Evolutionary conservation across 2,797 vertebrate genomes (phyloP).

Genomic region (Acipenser ruthenus): DNA sequence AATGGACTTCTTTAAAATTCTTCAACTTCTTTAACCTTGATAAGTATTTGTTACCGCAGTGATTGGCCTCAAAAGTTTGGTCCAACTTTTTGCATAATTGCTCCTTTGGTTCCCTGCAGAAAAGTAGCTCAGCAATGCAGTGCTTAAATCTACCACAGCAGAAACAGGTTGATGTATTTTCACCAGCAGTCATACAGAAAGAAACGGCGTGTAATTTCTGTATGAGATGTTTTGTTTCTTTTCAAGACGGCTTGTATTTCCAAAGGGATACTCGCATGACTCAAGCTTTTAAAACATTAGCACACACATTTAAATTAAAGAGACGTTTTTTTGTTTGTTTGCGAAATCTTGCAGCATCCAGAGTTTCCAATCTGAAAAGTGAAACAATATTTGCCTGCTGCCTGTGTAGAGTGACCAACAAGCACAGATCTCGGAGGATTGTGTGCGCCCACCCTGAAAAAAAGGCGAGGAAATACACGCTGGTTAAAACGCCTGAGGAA

Average conservation of each 20-base stretch:
- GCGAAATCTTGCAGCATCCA: slow-evolving; percentile 10
- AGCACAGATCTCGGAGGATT: slow-evolving; percentile 12
- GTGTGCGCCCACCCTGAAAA: slow-evolving; percentile 10
- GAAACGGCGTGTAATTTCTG: neutral
- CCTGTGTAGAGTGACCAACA: slow-evolving; percentile 2
- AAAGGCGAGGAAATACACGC: slow-evolving; percentile 19
- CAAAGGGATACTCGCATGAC: neutral
- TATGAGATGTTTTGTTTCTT: neutral
- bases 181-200: neutral
- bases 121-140: slow-evolving; percentile 10
- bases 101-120: neutral
- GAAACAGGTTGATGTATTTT: slow-evolving; percentile 19
- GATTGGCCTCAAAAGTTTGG: slow-evolving; percentile 8
- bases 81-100: slow-evolving; percentile 17
- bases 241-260: slow-evolving; percentile 1
- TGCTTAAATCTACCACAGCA: slow-evolving; percentile 1
- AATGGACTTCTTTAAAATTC: neutral
- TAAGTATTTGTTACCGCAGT: neutral
- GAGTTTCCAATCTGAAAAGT: neutral
- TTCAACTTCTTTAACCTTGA: too few relatives aligned
- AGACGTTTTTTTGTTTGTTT: too few relatives aligned
- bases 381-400: neutral
- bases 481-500: slow-evolving; percentile 13
- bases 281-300: neutral
- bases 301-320: neutral